Evolutionary conservation across 2,888 invertebrate genomes (phyloP), one percentile per base, ranked within the genome.

Genomic region (Andrena dorsata): DNA sequence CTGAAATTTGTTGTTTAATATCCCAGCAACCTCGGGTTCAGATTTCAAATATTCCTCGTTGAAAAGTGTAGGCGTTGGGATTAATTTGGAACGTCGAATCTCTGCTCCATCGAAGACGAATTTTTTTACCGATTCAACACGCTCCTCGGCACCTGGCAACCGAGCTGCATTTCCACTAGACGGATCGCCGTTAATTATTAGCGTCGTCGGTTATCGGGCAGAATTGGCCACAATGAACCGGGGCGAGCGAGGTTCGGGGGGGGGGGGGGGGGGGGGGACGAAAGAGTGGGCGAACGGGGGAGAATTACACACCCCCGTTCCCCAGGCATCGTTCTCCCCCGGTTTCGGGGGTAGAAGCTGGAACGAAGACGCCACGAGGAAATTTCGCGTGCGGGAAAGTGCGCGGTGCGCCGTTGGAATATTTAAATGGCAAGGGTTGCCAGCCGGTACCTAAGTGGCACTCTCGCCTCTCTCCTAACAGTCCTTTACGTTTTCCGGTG

Each of bases 351-450:
- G 74, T 71, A 41, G 41, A 5, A 72, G 75, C 65, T 77, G 71
- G 66, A 66, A 73, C 56, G 70, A 70, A 77, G 84, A 81, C 80
- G 83, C 78, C 85, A 51, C 82, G 82, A 71, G 76, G 86, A 88
- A 88, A 89, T 89, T 88, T 88, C 86, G 89, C 89, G 88, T 88
- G 88, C 88, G 83, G 83, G 88, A 86, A 89, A 88, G 85, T 83
- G 85, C 83, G 82, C 75, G 70, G 26, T 32, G 76, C 61, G 69
- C 78, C 77, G 79, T 41, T 76, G 76, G 88, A 86, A 88, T 89
- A 88, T 89, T 88, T 88, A 89, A 88, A 85, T 80, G 89, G 87
- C 89, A 87, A 89, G 88, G 89, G 89, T 87, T 82, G 84, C 89
- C 87, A 83, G 86, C 89, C 81, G 84, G 77, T 80, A 81, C 80